Evolutionary conservation across 92 coral and sea anemone species (phyloP).

Genomic region (Actinernus sp.): DNA sequence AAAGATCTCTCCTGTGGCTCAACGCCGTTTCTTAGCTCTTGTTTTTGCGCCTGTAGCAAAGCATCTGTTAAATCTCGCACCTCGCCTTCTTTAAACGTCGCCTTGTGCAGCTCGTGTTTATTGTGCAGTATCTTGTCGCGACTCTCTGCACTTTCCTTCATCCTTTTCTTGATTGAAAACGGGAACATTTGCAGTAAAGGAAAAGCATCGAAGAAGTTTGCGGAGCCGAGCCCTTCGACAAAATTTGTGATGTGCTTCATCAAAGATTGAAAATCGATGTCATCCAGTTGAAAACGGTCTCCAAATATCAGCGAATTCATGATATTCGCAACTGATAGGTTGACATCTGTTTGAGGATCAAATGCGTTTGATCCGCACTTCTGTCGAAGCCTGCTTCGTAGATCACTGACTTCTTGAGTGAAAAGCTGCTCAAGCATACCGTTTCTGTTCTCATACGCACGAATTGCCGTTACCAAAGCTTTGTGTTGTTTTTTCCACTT

Average conservation of each 20-base stretch:
- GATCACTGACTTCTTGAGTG: constrained; percentile 51
- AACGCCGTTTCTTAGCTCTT: constrained; percentile 20
- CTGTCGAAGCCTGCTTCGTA: constrained; percentile 34
- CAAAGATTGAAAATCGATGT: constrained; percentile 60
- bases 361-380: constrained; percentile 24
- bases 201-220: constrained; percentile 67
- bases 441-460: constrained; percentile 24
- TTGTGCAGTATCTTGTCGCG: constrained; percentile 63
- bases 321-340: constrained; percentile 51
- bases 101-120: constrained; percentile 53
- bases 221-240: constrained; percentile 49
- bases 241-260: constrained; percentile 51
- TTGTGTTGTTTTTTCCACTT: constrained; percentile 73
- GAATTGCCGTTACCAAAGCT: constrained; percentile 51
- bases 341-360: constrained; percentile 52
- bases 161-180: constrained; percentile 42
- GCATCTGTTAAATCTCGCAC: constrained; percentile 54
- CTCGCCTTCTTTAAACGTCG: constrained; percentile 19
- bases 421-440: constrained; percentile 48
- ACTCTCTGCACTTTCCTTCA: constrained; percentile 40
- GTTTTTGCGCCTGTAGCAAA: constrained; percentile 38
- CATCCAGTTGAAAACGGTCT: constrained; percentile 51
- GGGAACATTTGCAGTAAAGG: constrained; percentile 74
- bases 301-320: constrained; percentile 69
- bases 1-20: constrained; percentile 9